Evolutionary conservation across 2,888 invertebrate genomes (phyloP), one percentile per base, ranked within the genome.

Genomic region (Meiosimyza decipiens): DNA sequence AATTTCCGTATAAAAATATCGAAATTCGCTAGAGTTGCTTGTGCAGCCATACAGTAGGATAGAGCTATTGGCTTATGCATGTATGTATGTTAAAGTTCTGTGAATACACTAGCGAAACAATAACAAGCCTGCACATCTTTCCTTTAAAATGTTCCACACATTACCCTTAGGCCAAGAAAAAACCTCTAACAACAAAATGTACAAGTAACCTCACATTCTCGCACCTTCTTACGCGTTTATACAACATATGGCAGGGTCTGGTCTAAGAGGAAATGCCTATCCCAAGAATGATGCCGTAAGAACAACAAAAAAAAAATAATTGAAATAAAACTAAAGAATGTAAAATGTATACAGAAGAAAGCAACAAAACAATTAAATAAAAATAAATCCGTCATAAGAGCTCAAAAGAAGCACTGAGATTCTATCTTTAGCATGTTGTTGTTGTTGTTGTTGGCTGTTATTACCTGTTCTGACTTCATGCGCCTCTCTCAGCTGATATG

Each of bases 371-470:
- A 60, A 40, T 40, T 6, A 40, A 40, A 40, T 40, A 55, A 22
- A 47, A 49, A 16, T 22, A 59, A 68, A 59, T 67, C 67, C 67
- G 57, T 67, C 55, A 55, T 57, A 57, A 55, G 51, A 16, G 33
- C 52, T 50, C 16, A 16, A 15, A 54, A 16, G 33, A 62, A 62
- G 40, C 40, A 40, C 40, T n/a, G 60, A 28, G 33, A 62, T 40
- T 62, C 33, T 62, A 16, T 16, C 18, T 40, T 55, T 55, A 13
- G 47, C 18, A 7, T 16, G 0, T 40, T 55, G 18, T 67, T 67
- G 47, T 67, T 67, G 47, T 55, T 33, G 18, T 40, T 55, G 54
- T 15, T 67, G 47, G 55, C 22, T 22, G 28, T 65, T 51, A 28
- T 22, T 65, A 65, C 65, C 55, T 67, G 67, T 47, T 18, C 40